Conservation (phyloP, 2,113 vertebrate species). For the Melanostigma gelatinosum region DNA sequence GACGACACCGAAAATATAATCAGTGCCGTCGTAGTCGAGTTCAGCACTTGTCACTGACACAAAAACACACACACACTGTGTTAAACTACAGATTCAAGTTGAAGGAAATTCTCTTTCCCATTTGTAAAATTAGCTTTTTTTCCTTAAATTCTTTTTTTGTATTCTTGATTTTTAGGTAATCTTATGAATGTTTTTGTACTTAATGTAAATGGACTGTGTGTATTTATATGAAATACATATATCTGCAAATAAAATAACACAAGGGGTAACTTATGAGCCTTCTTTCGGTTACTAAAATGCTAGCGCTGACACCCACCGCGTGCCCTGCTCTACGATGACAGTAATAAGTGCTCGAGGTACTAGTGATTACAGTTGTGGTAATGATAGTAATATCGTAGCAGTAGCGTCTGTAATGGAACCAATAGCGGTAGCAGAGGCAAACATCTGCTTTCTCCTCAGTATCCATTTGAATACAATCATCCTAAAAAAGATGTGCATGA, state of each 20-base stretch:
- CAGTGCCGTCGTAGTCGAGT: not conserved
- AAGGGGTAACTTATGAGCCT: not conserved
- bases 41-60: not conserved
- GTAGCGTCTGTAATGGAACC: not conserved
- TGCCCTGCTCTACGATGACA: not conserved
- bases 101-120: not conserved
- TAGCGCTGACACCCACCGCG: not conserved
- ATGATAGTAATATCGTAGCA: not conserved
- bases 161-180: not conserved
- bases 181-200: not conserved
- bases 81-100: not conserved
- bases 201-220: not conserved
- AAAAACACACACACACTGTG: not conserved
- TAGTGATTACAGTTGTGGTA: not conserved
- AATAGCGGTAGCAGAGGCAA: not conserved
- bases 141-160: not conserved
- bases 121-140: not conserved
- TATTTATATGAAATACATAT: not conserved
- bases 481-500: conserved; percentile 17
- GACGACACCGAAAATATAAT: conserved; percentile 15
- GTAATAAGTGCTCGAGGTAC: not conserved
- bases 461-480: conserved; percentile 24
- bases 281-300: not conserved
- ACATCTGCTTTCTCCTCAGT: conserved; percentile 14
- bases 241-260: not conserved